Conservation (phyloP, 2,113 vertebrate genomes). For the Oxygymnocypris stewartii region DNA sequence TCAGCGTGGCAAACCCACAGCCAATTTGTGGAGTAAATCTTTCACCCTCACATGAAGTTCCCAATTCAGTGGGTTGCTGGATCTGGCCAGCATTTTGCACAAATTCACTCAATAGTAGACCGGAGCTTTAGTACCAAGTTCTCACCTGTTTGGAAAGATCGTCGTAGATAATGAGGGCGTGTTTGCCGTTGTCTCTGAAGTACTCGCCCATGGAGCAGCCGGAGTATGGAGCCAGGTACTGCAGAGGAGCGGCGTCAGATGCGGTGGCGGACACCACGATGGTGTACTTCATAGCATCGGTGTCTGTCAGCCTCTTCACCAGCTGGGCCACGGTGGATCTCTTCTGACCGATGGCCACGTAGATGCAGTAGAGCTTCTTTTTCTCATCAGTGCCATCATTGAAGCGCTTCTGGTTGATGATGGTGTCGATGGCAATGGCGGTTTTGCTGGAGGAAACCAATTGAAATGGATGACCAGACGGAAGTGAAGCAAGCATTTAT, state of each 20-base stretch:
- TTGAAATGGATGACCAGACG: not conserved
- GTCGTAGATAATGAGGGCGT: constrained; percentile 96
- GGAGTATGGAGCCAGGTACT: constrained; percentile 97
- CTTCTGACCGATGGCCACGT: constrained; percentile 98
- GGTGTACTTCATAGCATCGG: constrained; percentile 98
- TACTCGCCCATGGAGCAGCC: constrained; percentile 99
- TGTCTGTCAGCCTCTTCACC: constrained; percentile 94
- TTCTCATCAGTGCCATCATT: constrained; percentile 96
- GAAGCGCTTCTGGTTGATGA: constrained; percentile 98
- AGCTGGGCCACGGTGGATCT: constrained; percentile 97
- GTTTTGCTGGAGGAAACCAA: constrained; percentile 82
- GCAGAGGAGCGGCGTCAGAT: constrained; percentile 94
- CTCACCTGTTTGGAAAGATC: constrained; percentile 98
- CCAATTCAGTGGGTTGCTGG: not conserved
- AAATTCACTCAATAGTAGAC: not conserved
- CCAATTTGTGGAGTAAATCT: not conserved
- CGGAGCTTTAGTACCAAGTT: too few species aligned
- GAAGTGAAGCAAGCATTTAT: not conserved
- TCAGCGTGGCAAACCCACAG: not conserved
- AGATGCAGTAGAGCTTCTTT: constrained; percentile 98
- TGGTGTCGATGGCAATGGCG: constrained; percentile 95
- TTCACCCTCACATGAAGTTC: too few species aligned
- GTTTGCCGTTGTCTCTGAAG: constrained; percentile 97
- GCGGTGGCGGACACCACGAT: constrained; percentile 98
- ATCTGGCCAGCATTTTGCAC: too few species aligned